Conservation (phyloP, 2,113 vertebrate species). For the Trinectes maculatus region DNA sequence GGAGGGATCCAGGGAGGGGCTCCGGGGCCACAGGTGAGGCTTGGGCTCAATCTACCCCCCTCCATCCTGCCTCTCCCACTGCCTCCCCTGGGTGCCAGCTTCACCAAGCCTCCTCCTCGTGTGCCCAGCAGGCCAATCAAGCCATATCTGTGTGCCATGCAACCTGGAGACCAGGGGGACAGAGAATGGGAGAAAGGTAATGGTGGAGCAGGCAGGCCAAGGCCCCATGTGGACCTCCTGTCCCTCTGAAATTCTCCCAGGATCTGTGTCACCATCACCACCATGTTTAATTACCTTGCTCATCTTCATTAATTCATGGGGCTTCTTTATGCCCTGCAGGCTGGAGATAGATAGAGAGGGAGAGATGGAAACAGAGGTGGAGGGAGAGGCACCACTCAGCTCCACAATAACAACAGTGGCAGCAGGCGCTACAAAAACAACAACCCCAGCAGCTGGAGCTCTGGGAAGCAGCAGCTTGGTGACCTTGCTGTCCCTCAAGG, state of each 20-base stretch:
- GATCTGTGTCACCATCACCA: conserved; percentile 85
- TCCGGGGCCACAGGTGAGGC: conserved; percentile 91
- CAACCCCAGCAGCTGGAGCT: conserved; percentile 55
- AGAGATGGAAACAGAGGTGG: conserved; percentile 36
- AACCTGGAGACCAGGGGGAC: conserved; percentile 79
- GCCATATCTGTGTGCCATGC: conserved; percentile 83
- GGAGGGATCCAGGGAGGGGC: conserved; percentile 82
- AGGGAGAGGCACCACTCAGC: conserved; percentile 29
- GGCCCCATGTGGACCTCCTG: conserved; percentile 80
- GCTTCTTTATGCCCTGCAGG: conserved; percentile 87
- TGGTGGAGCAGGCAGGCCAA: conserved; percentile 45
- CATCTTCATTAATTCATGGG: conserved; percentile 95
- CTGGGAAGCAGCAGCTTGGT: conserved; percentile 39
- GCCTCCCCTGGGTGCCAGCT: conserved; percentile 74
- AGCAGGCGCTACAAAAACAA: conserved; percentile 52
- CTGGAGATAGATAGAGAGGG: conserved; percentile 57
- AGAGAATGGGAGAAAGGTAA: conserved; percentile 45
- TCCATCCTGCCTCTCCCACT: conserved; percentile 62
- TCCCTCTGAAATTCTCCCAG: conserved; percentile 91
- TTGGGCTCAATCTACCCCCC: conserved; percentile 79
- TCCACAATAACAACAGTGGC: conserved; percentile 59
- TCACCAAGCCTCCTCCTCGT: conserved; percentile 69
- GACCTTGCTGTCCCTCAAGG: conserved; percentile 57
- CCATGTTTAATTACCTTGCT: conserved; percentile 93
- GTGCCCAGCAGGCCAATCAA: conserved; percentile 95